These are phyloP conservation scores for Seira ritae DNA, from an alignment of 2,888 invertebrate genomes.

Conservation along the genomic window DNA sequence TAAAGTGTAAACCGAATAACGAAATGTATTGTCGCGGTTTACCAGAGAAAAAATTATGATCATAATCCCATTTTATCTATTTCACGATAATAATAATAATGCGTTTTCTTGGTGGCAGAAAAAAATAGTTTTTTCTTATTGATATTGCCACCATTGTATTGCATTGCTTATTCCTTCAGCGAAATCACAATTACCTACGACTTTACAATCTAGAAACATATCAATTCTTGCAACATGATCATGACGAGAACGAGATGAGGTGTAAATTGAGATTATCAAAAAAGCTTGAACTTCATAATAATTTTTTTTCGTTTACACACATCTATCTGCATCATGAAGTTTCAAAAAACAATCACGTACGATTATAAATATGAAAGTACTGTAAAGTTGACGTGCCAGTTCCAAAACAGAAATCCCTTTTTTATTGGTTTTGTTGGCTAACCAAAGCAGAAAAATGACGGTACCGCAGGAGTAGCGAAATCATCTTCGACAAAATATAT, in stretches of 20 bases:
- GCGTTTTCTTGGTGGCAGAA: constrained; percentile 16
- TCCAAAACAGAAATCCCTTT: neutral
- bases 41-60: constrained; percentile 17
- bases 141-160: too few relatives aligned
- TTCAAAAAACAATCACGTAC: constrained; percentile 16
- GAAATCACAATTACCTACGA: neutral
- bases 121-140: too few relatives aligned
- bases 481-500: neutral
- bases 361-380: neutral
- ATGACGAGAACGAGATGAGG: neutral
- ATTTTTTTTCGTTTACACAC: neutral
- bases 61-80: neutral
- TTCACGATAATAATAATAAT: neutral
- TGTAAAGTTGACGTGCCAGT: constrained; percentile 6
- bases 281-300: constrained; percentile 14
- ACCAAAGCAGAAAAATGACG: constrained; percentile 59
- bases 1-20: constrained; percentile 3
- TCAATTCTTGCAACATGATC: neutral
- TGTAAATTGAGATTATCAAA: neutral
- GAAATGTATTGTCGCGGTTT: constrained; percentile 21
- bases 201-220: neutral
- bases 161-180: neutral
- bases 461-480: constrained; percentile 19
- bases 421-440: constrained; percentile 44
- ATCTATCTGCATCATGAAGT: neutral